Conservation (phyloP, 2,113 vertebrate genomes). For the Corythaeola cristata region DNA sequence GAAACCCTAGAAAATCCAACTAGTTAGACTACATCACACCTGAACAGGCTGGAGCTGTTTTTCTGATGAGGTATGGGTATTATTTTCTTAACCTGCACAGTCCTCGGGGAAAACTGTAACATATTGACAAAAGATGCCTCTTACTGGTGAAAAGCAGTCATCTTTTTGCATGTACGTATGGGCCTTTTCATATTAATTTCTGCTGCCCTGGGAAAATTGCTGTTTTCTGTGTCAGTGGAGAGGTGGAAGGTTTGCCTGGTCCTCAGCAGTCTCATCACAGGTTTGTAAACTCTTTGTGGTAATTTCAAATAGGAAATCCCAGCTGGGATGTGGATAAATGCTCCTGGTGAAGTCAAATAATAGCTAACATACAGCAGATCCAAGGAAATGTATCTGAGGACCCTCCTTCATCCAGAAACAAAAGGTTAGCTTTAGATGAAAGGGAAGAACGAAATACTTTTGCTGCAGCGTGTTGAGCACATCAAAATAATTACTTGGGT, state of each 20-base stretch:
- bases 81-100: background rate
- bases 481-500: background rate
- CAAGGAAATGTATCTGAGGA: background rate
- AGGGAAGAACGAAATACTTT: background rate
- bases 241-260: background rate
- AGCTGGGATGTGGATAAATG: background rate
- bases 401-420: background rate
- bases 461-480: background rate
- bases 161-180: background rate
- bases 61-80: background rate
- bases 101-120: background rate
- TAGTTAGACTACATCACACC: background rate
- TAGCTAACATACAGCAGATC: background rate
- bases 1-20: background rate
- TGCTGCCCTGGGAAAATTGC: background rate
- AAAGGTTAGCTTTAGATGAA: background rate
- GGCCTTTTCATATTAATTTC: background rate
- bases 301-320: background rate
- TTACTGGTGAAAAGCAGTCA: background rate
- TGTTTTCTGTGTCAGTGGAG: background rate
- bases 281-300: background rate
- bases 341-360: background rate
- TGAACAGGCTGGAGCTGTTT: background rate
- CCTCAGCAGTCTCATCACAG: background rate
- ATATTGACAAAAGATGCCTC: background rate